Conservation (phyloP, 1,140 invertebrate genomes). For the Anadara kagoshimensis region DNA sequence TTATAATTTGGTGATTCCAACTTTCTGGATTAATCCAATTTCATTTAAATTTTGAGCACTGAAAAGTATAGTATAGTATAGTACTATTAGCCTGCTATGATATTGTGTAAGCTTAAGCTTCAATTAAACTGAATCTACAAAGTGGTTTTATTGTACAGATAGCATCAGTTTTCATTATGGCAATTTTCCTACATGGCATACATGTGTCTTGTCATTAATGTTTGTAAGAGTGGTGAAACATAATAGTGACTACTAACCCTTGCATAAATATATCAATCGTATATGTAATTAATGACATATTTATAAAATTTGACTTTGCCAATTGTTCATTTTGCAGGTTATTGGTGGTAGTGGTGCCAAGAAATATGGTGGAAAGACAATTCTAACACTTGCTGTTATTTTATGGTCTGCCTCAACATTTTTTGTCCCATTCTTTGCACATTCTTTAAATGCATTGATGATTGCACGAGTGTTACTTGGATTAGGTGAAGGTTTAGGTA, state of each 20-base stretch:
- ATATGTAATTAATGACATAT: background rate
- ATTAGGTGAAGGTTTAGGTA: conserved; percentile 86
- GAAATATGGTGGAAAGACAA: conserved; percentile 83
- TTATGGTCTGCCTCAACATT: conserved; percentile 86
- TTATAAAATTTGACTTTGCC: no score
- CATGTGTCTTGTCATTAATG: background rate
- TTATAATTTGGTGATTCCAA: no score
- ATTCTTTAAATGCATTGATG: conserved; percentile 80
- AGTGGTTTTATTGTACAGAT: no score
- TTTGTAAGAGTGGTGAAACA: background rate
- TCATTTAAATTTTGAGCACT: no score
- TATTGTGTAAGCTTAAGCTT: no score
- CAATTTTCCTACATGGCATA: background rate
- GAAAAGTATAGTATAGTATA: no score
- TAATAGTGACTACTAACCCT: background rate
- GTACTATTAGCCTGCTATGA: no score
- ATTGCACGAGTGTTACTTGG: conserved; percentile 82
- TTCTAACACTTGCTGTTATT: conserved; percentile 83
- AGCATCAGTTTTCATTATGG: no score
- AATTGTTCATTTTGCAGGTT: conserved; percentile 74
- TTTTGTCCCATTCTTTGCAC: conserved; percentile 82
- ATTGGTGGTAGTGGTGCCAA: conserved; percentile 83
- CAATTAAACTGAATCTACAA: no score
- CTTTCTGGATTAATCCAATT: no score
- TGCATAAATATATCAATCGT: background rate